These are phyloP conservation scores for Cryptus viduatorius DNA, from an alignment of 2,888 invertebrate species.

Conservation along the genomic window DNA sequence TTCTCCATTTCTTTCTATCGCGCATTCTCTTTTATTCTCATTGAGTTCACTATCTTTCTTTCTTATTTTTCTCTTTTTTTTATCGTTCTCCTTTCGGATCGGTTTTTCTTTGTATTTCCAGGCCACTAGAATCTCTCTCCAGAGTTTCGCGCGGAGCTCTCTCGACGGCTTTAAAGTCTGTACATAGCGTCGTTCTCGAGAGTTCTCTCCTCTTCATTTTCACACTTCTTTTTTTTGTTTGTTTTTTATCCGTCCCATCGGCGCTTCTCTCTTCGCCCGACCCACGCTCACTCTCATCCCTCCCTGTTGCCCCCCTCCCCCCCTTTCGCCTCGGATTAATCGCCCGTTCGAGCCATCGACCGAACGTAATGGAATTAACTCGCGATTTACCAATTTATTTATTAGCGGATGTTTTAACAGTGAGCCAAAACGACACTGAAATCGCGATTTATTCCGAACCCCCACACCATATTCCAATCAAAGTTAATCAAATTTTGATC, in stretches of 20 bases:
- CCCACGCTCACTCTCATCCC: conserved; percentile 46
- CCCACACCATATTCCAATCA: not conserved
- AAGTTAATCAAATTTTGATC: conserved; percentile 18
- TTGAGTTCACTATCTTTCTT: conserved; percentile 43
- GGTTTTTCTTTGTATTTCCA: conserved; percentile 61
- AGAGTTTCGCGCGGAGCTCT: conserved; percentile 49
- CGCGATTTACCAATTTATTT: conserved; percentile 69
- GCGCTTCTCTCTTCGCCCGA: conserved; percentile 35
- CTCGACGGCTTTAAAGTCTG: conserved; percentile 59
- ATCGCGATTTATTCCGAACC: conserved; percentile 48
- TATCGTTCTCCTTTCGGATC: conserved; percentile 26
- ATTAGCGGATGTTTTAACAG: conserved; percentile 66
- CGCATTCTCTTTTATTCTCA: conserved; percentile 52
- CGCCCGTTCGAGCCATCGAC: conserved; percentile 71
- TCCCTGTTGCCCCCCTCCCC: conserved; percentile 42
- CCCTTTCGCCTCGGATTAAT: conserved; percentile 56
- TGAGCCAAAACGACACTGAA: conserved; percentile 50
- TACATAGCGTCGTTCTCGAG: conserved; percentile 56
- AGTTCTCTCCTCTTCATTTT: conserved; percentile 58
- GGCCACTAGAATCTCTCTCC: conserved; percentile 58
- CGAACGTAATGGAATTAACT: conserved; percentile 79
- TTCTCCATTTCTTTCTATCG: conserved; percentile 55
- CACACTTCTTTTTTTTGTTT: conserved; percentile 37
- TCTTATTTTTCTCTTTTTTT: conserved; percentile 25
- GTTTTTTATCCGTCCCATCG: conserved; percentile 48